Evolutionary conservation across 2,797 vertebrate species (phyloP).

Genomic region (Distichodus sexfasciatus): DNA sequence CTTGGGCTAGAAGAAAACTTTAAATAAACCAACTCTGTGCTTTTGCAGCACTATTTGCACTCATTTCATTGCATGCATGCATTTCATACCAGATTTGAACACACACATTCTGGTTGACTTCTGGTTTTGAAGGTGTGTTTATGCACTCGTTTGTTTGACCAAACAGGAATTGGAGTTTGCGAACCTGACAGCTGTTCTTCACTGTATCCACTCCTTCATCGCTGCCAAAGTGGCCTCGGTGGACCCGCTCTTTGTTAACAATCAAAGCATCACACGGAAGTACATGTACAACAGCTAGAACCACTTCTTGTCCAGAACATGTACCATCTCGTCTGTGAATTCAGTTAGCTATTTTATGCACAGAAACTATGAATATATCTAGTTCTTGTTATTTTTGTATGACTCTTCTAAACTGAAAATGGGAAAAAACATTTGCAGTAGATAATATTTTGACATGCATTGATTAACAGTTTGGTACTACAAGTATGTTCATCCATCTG

Average conservation of each 20-base stretch:
- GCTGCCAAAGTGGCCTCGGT: constrained; percentile 92
- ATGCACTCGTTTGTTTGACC: not conserved
- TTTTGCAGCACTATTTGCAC: too few relatives aligned
- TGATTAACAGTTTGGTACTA: constrained; percentile 48
- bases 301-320: constrained; percentile 50
- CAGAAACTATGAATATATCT: constrained; percentile 63
- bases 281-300: constrained; percentile 77
- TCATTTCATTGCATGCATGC: too few relatives aligned
- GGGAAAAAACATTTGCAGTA: constrained; percentile 43
- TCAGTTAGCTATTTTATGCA: constrained; percentile 75
- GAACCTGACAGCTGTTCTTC: constrained; percentile 87
- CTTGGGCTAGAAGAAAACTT: too few relatives aligned
- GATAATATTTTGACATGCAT: constrained; percentile 56
- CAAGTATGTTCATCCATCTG: constrained; percentile 30
- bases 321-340: constrained; percentile 71
- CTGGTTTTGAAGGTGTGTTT: not conserved
- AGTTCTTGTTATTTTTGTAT: constrained; percentile 84
- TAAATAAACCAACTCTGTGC: too few relatives aligned
- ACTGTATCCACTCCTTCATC: constrained; percentile 92
- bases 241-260: constrained; percentile 87
- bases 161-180: constrained; percentile 89
- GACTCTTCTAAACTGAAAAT: constrained; percentile 53
- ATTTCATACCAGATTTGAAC: not conserved
- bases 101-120: not conserved
- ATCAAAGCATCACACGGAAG: constrained; percentile 80